Percentiles rank a stretch among this genome's conserved stretches.
These are phyloP conservation scores for Oopsacas minuta DNA, from an alignment of 37 sponge, comb jelly and placozoan genomes.

Conservation along the genomic window DNA sequence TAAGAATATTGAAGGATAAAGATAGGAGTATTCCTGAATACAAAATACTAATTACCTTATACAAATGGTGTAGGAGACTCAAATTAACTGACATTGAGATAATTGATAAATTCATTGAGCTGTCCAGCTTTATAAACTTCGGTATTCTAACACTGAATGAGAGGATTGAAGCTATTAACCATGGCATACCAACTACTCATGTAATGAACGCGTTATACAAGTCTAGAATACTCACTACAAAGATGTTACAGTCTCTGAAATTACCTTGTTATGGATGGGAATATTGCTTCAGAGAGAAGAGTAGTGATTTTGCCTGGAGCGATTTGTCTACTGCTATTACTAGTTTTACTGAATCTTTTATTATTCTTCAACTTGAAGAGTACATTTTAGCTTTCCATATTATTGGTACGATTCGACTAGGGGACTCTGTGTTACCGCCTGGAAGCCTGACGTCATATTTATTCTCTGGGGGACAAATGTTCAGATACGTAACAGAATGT, in stretches of 20 bases:
- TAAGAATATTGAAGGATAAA: slow-evolving; percentile 15
- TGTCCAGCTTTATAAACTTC: slow-evolving; percentile 49
- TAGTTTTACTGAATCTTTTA: slow-evolving; percentile 29
- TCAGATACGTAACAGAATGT: slow-evolving; percentile 24
- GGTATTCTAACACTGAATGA: slow-evolving; percentile 41
- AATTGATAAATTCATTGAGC: slow-evolving; percentile 20
- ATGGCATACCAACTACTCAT: slow-evolving; percentile 34
- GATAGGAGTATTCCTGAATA: slow-evolving; percentile 31
- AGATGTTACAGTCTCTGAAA: slow-evolving; percentile 35
- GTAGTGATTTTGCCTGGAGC: slow-evolving; percentile 24
- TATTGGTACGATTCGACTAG: slow-evolving; percentile 3
- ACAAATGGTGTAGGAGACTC: slow-evolving; percentile 39
- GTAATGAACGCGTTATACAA: slow-evolving; percentile 55
- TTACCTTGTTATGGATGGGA: slow-evolving; percentile 36
- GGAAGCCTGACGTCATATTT: slow-evolving; percentile 38
- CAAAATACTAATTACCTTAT: slow-evolving; percentile 28
- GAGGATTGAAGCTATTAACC: slow-evolving; percentile 36
- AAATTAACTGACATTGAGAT: slow-evolving; percentile 16
- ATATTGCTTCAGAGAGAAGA: slow-evolving; percentile 22
- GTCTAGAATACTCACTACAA: slow-evolving; percentile 33
- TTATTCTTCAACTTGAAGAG: slow-evolving; percentile 28
- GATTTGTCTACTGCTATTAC: slow-evolving; percentile 32
- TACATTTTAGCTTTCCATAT: slow-evolving; percentile 36
- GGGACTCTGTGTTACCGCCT: not conserved
- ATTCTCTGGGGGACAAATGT: slow-evolving; percentile 33